Percentiles rank a stretch among this genome's conserved stretches.
Conservation (phyloP, 2,888 invertebrate genomes). For the Antheraea assamensis region DNA sequence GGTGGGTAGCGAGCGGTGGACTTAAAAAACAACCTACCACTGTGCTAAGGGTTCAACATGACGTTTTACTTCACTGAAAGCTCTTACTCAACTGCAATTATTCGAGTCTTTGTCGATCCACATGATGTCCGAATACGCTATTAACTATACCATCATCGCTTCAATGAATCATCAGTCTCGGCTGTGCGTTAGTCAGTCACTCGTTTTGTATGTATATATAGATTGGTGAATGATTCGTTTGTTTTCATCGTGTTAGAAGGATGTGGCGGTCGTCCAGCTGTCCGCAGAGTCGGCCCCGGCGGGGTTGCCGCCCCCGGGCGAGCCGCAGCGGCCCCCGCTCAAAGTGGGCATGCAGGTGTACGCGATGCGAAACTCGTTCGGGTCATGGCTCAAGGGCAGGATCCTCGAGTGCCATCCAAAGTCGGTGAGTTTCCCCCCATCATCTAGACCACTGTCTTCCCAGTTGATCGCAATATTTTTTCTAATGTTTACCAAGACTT, state of each 20-base stretch:
- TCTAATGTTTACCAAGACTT: neutral
- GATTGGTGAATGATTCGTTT: neutral
- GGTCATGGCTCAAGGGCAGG: conserved; percentile 84
- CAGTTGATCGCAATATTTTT: too few relatives aligned
- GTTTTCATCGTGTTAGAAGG: conserved; percentile 42
- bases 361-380: conserved; percentile 84
- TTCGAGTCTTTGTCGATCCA: too few relatives aligned
- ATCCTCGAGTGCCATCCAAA: conserved; percentile 72
- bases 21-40: too few relatives aligned
- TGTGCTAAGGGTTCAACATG: too few relatives aligned
- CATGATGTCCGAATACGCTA: too few relatives aligned
- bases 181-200: too few relatives aligned
- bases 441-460: neutral
- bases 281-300: conserved; percentile 64
- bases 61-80: too few relatives aligned
- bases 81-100: too few relatives aligned
- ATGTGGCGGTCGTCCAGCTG: conserved; percentile 65
- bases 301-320: conserved; percentile 82
- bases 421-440: conserved; percentile 18
- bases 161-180: too few relatives aligned
- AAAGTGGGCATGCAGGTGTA: conserved; percentile 77
- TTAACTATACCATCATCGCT: too few relatives aligned
- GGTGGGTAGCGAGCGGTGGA: too few relatives aligned
- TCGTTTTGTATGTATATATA: too few relatives aligned
- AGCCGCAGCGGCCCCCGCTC: conserved; percentile 70